Evolutionary conservation across 2,888 invertebrate species (phyloP), one percentile per base, ranked within the genome.

Genomic region (Kryphioiulus occultus): DNA sequence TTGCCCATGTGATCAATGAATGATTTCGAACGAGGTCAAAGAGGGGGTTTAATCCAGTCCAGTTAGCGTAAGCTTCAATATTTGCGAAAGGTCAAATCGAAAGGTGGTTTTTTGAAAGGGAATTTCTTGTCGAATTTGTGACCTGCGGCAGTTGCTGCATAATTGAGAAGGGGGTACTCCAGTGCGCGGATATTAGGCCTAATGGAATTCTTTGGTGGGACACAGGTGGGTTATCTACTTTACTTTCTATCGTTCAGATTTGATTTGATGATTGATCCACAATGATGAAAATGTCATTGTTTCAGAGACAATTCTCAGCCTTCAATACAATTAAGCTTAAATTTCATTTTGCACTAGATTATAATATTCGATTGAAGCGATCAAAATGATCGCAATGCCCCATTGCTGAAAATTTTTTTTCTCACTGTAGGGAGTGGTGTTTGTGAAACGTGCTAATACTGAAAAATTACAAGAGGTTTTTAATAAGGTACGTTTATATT

Each of bases 381-480:
- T 35, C 35, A 35, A 35, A 35, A n/a, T n/a, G n/a, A n/a, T n/a
- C n/a, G n/a, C n/a, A 4, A 35, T 35, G 35, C 35, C 35, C 35
- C 3, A 4, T 35, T 35, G 7, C 35, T 35, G 35, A 2, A 35
- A 35, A 15, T 17, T 15, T 47, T 47, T 89, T 90, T 90, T 90
- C 89, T 93, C 93, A 35, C 35, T 35, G 85, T 92, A 96, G 96
- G 95, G 95, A 93, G 95, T 95, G 92, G 96, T 96, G 92, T 96
- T 96, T 93, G 93, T 98, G 91, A 97, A 96, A 93, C 94, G 98
- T 92, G 98, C 98, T 89, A 96, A 96, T 92, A 94, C 95, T 90
- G 96, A 96, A 89, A 95, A 95, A 91, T 94, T 99, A 90, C 94
- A 95, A 92, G 96, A 96, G 90, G 95, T 99, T 92, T 99, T 99